Evolutionary conservation across 2,888 invertebrate species (phyloP), one percentile per base, ranked within the genome.

Genomic region (Drosophila helvetica): DNA sequence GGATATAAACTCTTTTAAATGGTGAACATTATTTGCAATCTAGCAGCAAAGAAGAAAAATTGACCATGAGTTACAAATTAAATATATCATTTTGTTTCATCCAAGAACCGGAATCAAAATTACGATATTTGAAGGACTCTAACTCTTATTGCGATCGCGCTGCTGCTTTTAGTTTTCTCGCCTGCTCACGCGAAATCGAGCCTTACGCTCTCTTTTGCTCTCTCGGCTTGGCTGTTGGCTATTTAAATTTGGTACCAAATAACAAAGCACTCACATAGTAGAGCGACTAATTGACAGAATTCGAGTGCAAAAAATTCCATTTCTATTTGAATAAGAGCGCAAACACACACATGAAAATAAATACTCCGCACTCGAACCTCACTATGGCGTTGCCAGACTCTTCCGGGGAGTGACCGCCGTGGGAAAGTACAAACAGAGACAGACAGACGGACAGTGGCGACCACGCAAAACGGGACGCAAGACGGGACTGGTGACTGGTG

Each of bases 321-420:
- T 85, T 85, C 72, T 85, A 81, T 84, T 84, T 79, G 82, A 82
- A 85, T 74, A 85, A 72, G 70, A 81, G 70, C 74, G 74, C 73
- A 68, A 66, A 63, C 71, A 66, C 62, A 77, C 53, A 61, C 66
- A 57, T 50, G 47, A 45, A 55, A 25, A 30, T 46, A 27, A n/a
- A 56, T 38, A 42, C 50, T 33, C 56, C 48, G 45, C 43, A 61
- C 60, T 46, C 38, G 15, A 22, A 52, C 43, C 17, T 17, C 9
- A n/a, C 1, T 22, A 56, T 38, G 38, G 43, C 42, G 61, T 56
- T 70, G 52, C 70, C 70, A 57, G 56, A 61, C 47, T 3, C n/a
- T 3, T n/a, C 12, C 19, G 30, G 18, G 18, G 30, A 55, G 30
- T 38, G 33, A 38, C 15, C 6, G 22, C 56, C n/a, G 38, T n/a